These are phyloP conservation scores for Luperina testacea DNA, from an alignment of 2,888 invertebrate genomes.

Conservation along the genomic window DNA sequence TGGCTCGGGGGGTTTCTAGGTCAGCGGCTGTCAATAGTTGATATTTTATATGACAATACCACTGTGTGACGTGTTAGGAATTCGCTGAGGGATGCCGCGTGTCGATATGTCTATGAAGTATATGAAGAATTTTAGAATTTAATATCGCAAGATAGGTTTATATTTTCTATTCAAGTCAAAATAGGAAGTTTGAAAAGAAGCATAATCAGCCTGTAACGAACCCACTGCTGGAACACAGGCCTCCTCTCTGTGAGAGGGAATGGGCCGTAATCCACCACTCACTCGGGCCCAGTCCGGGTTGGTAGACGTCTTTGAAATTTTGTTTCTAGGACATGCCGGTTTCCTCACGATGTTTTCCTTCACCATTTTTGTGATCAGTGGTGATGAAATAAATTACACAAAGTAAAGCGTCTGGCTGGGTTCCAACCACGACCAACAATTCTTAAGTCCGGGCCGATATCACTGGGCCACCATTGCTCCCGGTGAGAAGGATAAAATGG, in stretches of 20 bases:
- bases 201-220: no score
- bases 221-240: no score
- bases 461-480: no score
- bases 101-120: not conserved
- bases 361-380: no score
- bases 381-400: no score
- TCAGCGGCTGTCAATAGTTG: constrained; percentile 59
- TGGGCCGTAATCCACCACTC: no score
- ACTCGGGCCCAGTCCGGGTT: no score
- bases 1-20: constrained; percentile 64
- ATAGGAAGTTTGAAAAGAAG: not conserved
- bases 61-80: constrained; percentile 16
- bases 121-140: not conserved
- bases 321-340: not conserved
- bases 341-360: not conserved
- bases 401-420: no score
- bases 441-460: no score
- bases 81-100: constrained; percentile 4
- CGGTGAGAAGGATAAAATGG: no score
- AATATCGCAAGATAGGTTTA: not conserved
- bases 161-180: not conserved
- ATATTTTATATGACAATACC: constrained; percentile 41
- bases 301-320: not conserved
- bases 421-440: no score
- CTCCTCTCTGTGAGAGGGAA: no score